Conservation (phyloP, 1,140 invertebrate species). For the Physella acuta region DNA sequence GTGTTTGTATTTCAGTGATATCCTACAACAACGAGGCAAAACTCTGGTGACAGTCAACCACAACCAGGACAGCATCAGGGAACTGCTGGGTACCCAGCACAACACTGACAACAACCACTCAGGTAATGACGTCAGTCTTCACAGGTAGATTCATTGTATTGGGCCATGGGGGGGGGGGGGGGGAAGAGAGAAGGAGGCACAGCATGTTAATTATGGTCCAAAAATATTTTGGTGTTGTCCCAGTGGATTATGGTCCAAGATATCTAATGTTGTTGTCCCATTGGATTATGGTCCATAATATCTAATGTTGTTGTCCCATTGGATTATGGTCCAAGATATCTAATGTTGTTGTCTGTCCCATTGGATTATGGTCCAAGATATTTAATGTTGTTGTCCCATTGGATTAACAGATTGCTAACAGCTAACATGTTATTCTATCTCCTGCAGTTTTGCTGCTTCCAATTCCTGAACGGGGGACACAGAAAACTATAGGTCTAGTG, state of each 20-base stretch:
- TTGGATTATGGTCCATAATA: too few species aligned
- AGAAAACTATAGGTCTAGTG: conserved; percentile 25
- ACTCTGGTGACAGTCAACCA: neutral
- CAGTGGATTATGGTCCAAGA: too few species aligned
- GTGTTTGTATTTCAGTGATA: conserved; percentile 2
- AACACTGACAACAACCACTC: conserved; percentile 13
- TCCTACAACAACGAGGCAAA: conserved; percentile 14
- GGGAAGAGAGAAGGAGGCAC: too few species aligned
- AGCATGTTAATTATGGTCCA: too few species aligned
- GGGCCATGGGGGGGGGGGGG: too few species aligned
- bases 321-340: neutral
- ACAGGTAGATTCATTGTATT: too few species aligned
- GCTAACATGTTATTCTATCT: too few species aligned
- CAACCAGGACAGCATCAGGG: conserved; percentile 6
- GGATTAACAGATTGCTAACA: too few species aligned
- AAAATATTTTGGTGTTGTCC: too few species aligned
- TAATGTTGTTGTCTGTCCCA: neutral
- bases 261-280: too few species aligned
- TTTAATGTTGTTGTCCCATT: neutral
- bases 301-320: neutral
- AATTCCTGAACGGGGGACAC: conserved; percentile 19
- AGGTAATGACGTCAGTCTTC: too few species aligned
- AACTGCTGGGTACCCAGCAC: conserved; percentile 10
- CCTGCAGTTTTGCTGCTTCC: conserved; percentile 29
- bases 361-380: neutral